Evolutionary conservation across 2,797 vertebrate species (phyloP), one percentile per base, ranked within the genome.

Genomic region (Carcharodon carcharias): DNA sequence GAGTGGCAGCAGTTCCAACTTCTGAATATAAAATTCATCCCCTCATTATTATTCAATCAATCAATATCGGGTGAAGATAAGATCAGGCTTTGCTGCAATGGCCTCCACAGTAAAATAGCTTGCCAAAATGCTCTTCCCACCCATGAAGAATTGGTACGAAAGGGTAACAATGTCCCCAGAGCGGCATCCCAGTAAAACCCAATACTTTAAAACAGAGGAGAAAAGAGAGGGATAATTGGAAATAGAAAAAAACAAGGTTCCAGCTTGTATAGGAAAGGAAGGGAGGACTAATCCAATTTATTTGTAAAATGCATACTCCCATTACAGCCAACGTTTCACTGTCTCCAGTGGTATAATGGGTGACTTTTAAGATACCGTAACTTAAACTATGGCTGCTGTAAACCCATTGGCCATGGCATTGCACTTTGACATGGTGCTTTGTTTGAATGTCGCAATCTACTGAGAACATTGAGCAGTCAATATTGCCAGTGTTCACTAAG

Each of bases 381-480:
- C 82, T 85, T 85, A 50, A 26, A 18, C 21, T 50, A 21, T 50
- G 82, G 54, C 23, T 56, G 87, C 12, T 89, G 28, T 89, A 31
- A 89, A 9, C 54, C 54, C 54, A 89, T 58, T 58, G 54, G 11
- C 54, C 87, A 58, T 89, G 87, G 87, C 87, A 89, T 89, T 89
- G 54, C 54, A 89, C 54, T 12, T 89, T 89, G 87, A 88, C 28
- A 58, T 50, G 12, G 16, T 89, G 54, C 2, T 89, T 89, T 89
- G 26, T 58, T 31, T 89, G 87, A 89, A 56, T 88, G 54, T 58
- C 23, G 1, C 3, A 56, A 88, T 56, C 50, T 88, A 88, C 56
- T 88, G 87, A 88, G 12, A 88, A 88, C 45, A 56, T 88, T 54
- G 85, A 88, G 23, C 85, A 88, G 50, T 88, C 85, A 88, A 88